Base-by-base conservation (phyloP, 2,113 vertebrate species). In the Astur gentilis region DNA sequence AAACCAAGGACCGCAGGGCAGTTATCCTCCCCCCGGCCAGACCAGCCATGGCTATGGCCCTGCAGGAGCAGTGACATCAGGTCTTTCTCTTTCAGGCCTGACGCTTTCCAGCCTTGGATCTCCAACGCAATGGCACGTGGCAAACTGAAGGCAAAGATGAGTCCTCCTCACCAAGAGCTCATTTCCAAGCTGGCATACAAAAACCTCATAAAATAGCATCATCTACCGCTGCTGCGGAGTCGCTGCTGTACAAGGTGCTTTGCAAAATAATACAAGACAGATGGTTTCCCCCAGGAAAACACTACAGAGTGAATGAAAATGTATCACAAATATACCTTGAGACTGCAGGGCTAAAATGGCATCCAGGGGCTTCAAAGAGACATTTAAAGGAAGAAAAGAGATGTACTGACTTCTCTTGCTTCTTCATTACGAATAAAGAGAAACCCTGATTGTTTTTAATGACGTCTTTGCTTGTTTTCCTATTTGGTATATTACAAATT, bases 81-180 rank as follows among this genome's bases (percentile, higher is more conserved):
- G 8, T 32, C 40, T 19, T 58, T 55, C 36, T 50, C 38, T 14
- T 36, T 23, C 38, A n/a, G 25, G 29, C 34, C 50, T 22, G 55
- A 4, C 0, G 1, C 21, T 22, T 27, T 38, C 31, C 42, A 29
- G 47, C n/a, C 27, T 57, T 0, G 15, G 0, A 64, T 31, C 47
- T 57, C 44, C 3, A 7, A 11, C 0, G 0, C 0, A 0, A 16
- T 2, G 10, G 44, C 38, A 20, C 2, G 3, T 1, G 31, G 34
- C 70, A 58, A 82, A 62, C 11, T 1, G 2, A 34, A 69, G 65
- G 22, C 55, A 42, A 60, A 38, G 42, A 45, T 2, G 0, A 54
- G 14, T n/a, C 25, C 44, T 77, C 62, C 75, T 73, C 72, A n/a
- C 32, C 38, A n/a, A 44, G 32, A 47, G 57, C 90, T 93, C n/a